phyloP scores from a whole-genome alignment of 2,113 vertebrate species.

The Pygoscelis adeliae region DNA sequence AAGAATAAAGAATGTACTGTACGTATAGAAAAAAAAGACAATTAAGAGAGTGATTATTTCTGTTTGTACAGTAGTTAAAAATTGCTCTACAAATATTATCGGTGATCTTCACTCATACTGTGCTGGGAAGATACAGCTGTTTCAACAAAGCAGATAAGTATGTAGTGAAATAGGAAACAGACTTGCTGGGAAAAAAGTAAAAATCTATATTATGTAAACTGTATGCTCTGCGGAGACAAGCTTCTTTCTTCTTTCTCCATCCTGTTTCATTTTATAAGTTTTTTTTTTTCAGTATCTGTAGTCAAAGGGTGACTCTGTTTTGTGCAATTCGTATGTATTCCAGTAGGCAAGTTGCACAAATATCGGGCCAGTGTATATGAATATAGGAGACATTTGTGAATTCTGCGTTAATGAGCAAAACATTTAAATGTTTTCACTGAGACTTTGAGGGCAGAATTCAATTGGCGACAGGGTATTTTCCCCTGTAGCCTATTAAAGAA shows the following conservation, averaged over 20 bases:
- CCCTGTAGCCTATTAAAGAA: background rate
- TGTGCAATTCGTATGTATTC: background rate
- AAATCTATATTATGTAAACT: background rate
- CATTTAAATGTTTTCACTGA: background rate
- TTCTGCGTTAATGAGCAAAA: background rate
- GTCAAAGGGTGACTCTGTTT: background rate
- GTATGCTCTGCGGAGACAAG: background rate
- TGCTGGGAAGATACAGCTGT: constrained; percentile 40
- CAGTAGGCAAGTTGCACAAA: background rate
- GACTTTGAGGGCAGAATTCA: background rate
- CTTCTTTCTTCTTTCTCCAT: background rate
- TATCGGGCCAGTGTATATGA: background rate
- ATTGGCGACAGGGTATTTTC: background rate
- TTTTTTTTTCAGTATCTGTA: background rate
- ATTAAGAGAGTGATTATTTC: constrained; percentile 28
- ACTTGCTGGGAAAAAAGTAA: background rate
- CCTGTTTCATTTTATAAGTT: background rate
- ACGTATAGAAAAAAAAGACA: background rate
- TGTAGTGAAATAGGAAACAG: constrained; percentile 38
- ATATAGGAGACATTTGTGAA: background rate
- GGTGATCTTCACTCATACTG: background rate
- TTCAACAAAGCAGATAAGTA: constrained; percentile 44
- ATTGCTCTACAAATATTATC: constrained; percentile 63
- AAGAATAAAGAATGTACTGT: background rate
- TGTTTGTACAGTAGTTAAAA: constrained; percentile 58